Percentiles rank a stretch among this genome's conserved stretches.
These are phyloP conservation scores for Pseudachorutes palmiensis DNA, from an alignment of 1,140 invertebrate genomes.

Conservation along the genomic window DNA sequence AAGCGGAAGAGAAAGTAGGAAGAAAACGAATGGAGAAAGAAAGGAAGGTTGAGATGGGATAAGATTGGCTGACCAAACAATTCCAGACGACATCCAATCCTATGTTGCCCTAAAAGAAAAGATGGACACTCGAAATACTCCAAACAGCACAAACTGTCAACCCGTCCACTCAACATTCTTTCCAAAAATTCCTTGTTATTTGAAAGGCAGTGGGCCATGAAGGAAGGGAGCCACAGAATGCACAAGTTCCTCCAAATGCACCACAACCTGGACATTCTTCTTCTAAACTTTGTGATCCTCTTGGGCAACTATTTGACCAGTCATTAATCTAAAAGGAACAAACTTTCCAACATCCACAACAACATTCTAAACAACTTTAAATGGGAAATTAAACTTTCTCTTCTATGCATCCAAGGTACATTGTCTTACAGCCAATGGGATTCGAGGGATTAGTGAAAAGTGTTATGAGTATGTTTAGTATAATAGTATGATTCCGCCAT, in stretches of 20 bases:
- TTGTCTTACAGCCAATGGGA: background rate
- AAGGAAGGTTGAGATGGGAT: background rate
- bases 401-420: too few species aligned
- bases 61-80: background rate
- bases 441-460: background rate
- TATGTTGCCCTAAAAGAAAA: background rate
- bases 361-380: too few species aligned
- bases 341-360: too few species aligned
- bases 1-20: background rate
- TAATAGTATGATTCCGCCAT: too few species aligned
- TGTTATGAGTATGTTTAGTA: background rate
- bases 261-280: too few species aligned
- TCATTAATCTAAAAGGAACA: too few species aligned
- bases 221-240: too few species aligned
- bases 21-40: background rate
- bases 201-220: too few species aligned
- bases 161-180: background rate
- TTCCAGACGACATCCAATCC: background rate
- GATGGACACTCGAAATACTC: background rate
- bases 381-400: too few species aligned
- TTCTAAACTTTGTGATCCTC: background rate
- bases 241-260: too few species aligned
- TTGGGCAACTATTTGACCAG: background rate
- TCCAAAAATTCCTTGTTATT: too few species aligned
- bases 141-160: background rate